Evolutionary conservation across 37 sponge, comb jelly and placozoan species (phyloP), one percentile per base, ranked within the genome.

Genomic region (Aplysina aerophoba): DNA sequence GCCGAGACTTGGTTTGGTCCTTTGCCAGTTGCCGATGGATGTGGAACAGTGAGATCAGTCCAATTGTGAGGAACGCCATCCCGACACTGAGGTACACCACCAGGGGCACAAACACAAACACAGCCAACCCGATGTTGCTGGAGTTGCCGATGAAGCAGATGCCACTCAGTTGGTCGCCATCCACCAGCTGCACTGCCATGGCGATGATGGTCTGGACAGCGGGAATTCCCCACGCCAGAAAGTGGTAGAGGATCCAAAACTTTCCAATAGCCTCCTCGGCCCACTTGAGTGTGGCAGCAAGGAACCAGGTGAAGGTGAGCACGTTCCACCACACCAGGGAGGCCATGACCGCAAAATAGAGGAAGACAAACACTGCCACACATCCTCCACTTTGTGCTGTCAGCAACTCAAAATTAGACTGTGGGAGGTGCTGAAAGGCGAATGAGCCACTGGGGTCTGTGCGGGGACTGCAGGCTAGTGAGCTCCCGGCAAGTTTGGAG

Each of bases 231-330:
- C 97, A 97, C 5, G 95, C 93, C 12, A 97, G 27, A 37, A 85
- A 63, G 87, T 97, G 97, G 80, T 92, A 97, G 53, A 91, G 86
- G 0, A 90, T 55, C 87, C 95, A 92, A 34, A 90, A 69, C 28
- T 86, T 79, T 21, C 86, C 95, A 17, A 97, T 92, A 3, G 97
- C 95, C 73, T 97, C 97, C 50, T 94, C 93, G 0, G 95, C 95
- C 97, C 97, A 97, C 84, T 97, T 97, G 44, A 97, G 85, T 8
- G 89, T 83, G 15, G 97, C 95, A 24, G 97, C 97, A 33, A 97
- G 84, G 87, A 94, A 94, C 97, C 97, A 97, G 19, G 95, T 94
- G 65, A 97, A 72, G 28, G 96, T 94, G 59, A 97, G 86, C 27
- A 97, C 80, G 55, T 89, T 91, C 95, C 95, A 97, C 96, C 96